Evolutionary conservation across 2,113 vertebrate species (phyloP).

Genomic region (Myocastor coypus): DNA sequence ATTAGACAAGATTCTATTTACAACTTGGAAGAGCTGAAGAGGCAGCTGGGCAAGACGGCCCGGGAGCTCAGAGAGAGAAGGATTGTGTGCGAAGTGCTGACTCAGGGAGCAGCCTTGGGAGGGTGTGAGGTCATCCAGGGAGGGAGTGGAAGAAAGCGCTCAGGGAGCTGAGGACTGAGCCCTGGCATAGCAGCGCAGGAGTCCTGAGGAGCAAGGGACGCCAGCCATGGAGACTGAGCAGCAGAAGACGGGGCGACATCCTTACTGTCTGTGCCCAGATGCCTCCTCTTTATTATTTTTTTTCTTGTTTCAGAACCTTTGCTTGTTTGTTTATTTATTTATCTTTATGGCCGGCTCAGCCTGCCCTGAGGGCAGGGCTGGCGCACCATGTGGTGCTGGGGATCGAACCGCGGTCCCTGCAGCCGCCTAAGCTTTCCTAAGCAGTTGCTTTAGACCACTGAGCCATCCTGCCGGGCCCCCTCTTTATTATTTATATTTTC

Average conservation of each 20-base stretch:
- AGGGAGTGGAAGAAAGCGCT: neutral
- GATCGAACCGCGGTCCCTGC: too few relatives aligned
- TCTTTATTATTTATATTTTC: neutral
- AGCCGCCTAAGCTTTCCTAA: too few relatives aligned
- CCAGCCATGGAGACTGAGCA: neutral
- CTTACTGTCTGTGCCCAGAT: too few relatives aligned
- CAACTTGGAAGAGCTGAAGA: neutral
- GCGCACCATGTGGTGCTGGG: too few relatives aligned
- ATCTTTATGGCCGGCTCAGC: too few relatives aligned
- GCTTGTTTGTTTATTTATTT: too few relatives aligned
- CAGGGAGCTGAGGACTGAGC: neutral
- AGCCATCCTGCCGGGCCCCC: too few relatives aligned
- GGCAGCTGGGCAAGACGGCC: neutral
- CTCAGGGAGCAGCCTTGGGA: neutral
- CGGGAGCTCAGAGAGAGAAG: neutral
- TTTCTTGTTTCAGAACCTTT: too few relatives aligned
- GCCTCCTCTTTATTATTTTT: neutral
- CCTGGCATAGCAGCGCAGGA: neutral
- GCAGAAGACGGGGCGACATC: neutral
- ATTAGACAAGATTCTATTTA: neutral
- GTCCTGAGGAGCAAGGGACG: neutral
- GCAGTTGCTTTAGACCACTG: too few relatives aligned
- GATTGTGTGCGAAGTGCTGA: neutral
- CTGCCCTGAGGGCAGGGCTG: too few relatives aligned
- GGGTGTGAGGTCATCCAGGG: neutral